Evolutionary conservation across 2,888 invertebrate genomes (phyloP).

Genomic region (Patella pellucida): DNA sequence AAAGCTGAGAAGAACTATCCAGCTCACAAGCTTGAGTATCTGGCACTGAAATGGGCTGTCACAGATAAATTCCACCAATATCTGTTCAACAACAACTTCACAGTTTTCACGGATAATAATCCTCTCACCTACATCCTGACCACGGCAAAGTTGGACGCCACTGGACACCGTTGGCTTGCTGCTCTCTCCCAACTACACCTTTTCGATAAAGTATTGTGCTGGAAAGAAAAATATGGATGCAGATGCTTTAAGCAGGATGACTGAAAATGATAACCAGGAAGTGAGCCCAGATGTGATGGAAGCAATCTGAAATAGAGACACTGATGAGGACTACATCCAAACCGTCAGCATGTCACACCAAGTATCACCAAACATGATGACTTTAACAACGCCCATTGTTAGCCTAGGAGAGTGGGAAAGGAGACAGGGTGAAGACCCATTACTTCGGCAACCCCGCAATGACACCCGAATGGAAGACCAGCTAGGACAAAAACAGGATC

Average conservation of each 20-base stretch:
- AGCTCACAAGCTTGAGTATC: slow-evolving; percentile 28
- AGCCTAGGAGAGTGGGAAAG: neutral
- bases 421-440: neutral
- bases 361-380: too few relatives aligned
- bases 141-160: slow-evolving; percentile 16
- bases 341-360: too few relatives aligned
- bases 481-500: too few relatives aligned
- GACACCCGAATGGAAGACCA: neutral
- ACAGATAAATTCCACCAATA: slow-evolving; percentile 32
- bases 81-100: slow-evolving; percentile 24
- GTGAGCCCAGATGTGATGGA: too few relatives aligned
- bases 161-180: slow-evolving; percentile 25
- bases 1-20: slow-evolving; percentile 35
- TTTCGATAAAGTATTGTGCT: slow-evolving; percentile 24
- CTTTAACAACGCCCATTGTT: neutral
- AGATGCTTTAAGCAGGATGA: slow-evolving; percentile 1
- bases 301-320: too few relatives aligned
- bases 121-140: slow-evolving; percentile 16
- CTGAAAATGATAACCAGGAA: neutral
- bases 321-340: too few relatives aligned
- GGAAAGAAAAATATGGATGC: slow-evolving; percentile 9
- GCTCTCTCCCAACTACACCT: slow-evolving; percentile 18
- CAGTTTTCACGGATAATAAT: neutral
- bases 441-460: neutral
- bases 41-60: slow-evolving; percentile 30